Evolutionary conservation across 2,113 vertebrate species (phyloP).

Genomic region (Oplegnathus fasciatus): DNA sequence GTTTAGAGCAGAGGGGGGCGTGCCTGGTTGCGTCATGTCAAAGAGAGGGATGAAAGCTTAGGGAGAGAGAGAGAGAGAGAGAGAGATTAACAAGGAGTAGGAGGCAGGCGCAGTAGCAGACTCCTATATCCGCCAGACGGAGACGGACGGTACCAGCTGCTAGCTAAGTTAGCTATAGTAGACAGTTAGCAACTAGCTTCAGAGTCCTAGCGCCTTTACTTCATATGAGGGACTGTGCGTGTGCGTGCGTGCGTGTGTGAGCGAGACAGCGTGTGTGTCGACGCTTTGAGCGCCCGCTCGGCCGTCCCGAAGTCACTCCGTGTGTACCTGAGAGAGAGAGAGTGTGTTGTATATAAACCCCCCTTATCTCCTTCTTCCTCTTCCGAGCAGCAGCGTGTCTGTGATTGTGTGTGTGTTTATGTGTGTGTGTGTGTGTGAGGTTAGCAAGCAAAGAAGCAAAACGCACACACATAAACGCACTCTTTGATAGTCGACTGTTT

Average conservation of each 20-base stretch:
- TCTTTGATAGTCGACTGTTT: conserved; percentile 51
- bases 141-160: conserved; percentile 69
- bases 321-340: background rate
- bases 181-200: conserved; percentile 74
- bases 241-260: background rate
- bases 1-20: conserved; percentile 40
- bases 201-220: conserved; percentile 39
- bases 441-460: conserved; percentile 46
- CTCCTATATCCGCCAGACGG: conserved; percentile 54
- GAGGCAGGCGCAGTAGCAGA: conserved; percentile 72
- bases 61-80: conserved; percentile 20
- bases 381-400: conserved; percentile 25
- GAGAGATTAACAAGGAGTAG: conserved; percentile 55
- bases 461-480: conserved; percentile 40
- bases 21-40: conserved; percentile 43
- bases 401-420: conserved; percentile 25
- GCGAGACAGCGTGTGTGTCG: conserved; percentile 44
- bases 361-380: conserved; percentile 36
- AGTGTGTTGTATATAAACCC: conserved; percentile 16
- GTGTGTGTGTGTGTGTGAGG: conserved; percentile 38
- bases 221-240: conserved; percentile 33
- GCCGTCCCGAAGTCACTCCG: conserved; percentile 59
- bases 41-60: conserved; percentile 46
- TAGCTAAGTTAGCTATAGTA: conserved; percentile 74
- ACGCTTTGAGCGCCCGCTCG: conserved; percentile 32